Conservation (phyloP, 2,888 invertebrate species). For the Leucoma salicis region DNA sequence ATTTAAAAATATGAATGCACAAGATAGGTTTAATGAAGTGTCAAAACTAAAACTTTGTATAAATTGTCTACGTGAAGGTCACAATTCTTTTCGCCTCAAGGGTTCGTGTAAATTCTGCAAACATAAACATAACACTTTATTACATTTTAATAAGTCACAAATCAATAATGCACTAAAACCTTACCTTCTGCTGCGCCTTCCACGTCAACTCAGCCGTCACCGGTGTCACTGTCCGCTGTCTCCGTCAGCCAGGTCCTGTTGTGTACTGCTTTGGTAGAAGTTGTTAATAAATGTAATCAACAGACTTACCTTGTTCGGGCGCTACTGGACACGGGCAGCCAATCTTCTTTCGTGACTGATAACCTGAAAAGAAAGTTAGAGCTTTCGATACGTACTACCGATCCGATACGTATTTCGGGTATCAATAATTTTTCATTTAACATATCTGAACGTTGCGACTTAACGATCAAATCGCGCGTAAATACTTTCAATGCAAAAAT, state of each 20-base stretch:
- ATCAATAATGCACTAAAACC: background rate
- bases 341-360: conserved; percentile 4
- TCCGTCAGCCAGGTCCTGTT: conserved; percentile 1
- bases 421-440: conserved; percentile 5
- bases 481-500: background rate
- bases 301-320: conserved; percentile 4
- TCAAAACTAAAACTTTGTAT: background rate
- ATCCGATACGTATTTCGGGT: background rate
- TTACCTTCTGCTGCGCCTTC: background rate
- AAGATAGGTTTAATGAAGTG: background rate
- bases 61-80: conserved; percentile 3
- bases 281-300: background rate
- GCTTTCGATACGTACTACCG: background rate
- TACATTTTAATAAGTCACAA: background rate
- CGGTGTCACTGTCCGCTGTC: conserved; percentile 1
- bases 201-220: background rate
- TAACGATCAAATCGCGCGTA: background rate
- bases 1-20: conserved; percentile 1
- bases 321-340: conserved; percentile 5
- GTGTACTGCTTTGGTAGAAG: conserved; percentile 2
- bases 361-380: conserved; percentile 1
- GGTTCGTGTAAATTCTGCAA: background rate
- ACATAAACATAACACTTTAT: conserved; percentile 1
- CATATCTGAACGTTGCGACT: background rate
- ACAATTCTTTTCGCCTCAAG: background rate